Evolutionary conservation across 2,888 invertebrate species (phyloP), one percentile per base, ranked within the genome.

Genomic region (Dichetophora obliterata): DNA sequence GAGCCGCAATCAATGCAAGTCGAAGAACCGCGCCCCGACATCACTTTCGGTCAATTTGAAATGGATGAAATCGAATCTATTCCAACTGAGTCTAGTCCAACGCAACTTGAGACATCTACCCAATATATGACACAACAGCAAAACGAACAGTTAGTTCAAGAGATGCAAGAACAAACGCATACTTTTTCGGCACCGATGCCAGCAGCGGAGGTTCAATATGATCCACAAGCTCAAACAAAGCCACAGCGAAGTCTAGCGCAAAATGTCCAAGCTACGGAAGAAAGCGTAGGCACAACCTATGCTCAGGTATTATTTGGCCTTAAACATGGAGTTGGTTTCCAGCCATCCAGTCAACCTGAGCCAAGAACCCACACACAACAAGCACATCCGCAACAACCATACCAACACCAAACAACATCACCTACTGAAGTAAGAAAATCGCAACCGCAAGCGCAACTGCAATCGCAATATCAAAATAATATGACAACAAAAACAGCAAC

Each of bases 291-390:
- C 71, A 84, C 85, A 72, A 88, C 88, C 63, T 88, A 88, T 79
- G 88, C 88, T 80, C 87, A 88, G 83, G 88, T 88, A 77, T 83
- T 88, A 54, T 88, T 88, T 82, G 88, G 88, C 75, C 80, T 83
- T 80, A 83, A 82, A 81, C 84, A 84, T 80, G 82, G 80, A 80
- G 81, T 84, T 82, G 80, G 81, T 87, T 88, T 91, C 88, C 91
- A 91, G 91, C 91, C 92, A 91, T 91, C 91, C 91, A 87, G 85
- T 84, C 87, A 86, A 80, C 19, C 83, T 84, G 80, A 77, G 66
- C 66, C 24, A 74, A 68, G 70, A 50, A 31, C n/a, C 43, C 70
- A 77, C 37, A 50, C 43, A 72, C 71, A 75, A 27, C 77, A 31
- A 75, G 52, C 71, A 72, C 74, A 43, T 2, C 43, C 11, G 14